A percentile compares a stretch with the other conserved stretches of the same genome.
Evolutionary conservation across 2,888 invertebrate genomes (phyloP).

Genomic region (Orthosia incerta): DNA sequence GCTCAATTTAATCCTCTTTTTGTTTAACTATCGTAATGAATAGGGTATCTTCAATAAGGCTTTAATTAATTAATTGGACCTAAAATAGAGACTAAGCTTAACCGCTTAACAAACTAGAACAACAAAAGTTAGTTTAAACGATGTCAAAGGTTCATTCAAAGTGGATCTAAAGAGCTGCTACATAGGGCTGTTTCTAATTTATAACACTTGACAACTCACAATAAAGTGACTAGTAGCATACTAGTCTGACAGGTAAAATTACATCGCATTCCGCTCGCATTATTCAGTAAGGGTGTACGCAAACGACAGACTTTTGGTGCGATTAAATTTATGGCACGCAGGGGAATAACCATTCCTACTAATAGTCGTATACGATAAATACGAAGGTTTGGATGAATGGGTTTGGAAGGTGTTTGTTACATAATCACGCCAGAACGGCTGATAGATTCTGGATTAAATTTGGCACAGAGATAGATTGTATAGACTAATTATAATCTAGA

Average conservation of each 20-base stretch:
- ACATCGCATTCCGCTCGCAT: conserved; percentile 7
- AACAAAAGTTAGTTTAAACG: not conserved
- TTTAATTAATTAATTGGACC: no score
- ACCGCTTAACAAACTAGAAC: not conserved
- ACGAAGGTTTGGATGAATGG: no score
- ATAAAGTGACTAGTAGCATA: not conserved
- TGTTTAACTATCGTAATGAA: not conserved
- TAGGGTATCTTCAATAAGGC: not conserved
- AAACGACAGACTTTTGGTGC: not conserved
- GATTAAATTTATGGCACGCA: no score
- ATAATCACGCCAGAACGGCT: no score
- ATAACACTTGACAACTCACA: not conserved
- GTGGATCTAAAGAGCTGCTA: not conserved
- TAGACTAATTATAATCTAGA: no score
- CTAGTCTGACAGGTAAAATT: not conserved
- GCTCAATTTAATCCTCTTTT: no score
- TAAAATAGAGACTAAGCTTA: not conserved
- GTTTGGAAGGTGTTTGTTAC: no score
- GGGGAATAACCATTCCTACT: no score
- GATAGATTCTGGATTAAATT: no score
- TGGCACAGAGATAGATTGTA: no score
- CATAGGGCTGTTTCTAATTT: not conserved
- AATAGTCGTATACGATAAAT: no score
- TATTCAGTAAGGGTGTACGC: conserved; percentile 10
- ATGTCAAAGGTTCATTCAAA: not conserved